Percentiles rank a stretch among this genome's conserved stretches.
Evolutionary conservation across 2,113 vertebrate species (phyloP).

Genomic region (Actinemys pallida): DNA sequence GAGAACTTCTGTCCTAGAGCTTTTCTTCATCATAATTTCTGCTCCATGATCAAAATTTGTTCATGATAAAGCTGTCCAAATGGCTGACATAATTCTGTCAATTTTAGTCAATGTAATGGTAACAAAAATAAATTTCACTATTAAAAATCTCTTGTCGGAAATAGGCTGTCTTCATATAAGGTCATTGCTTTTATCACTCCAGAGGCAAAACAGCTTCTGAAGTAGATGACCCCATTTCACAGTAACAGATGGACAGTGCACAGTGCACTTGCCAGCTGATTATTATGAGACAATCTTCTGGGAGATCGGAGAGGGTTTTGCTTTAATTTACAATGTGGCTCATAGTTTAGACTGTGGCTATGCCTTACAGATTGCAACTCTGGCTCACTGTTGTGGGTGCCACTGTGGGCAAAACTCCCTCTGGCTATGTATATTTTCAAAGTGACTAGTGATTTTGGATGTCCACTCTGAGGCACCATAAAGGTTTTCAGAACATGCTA

Average conservation of each 20-base stretch:
- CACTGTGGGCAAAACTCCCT: too few species aligned
- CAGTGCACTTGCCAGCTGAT: conserved; percentile 44
- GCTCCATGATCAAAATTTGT: not conserved
- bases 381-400: too few species aligned
- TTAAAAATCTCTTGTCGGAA: not conserved
- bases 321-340: too few species aligned
- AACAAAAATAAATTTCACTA: not conserved
- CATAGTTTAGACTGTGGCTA: too few species aligned
- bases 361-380: too few species aligned
- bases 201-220: not conserved
- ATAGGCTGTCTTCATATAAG: not conserved
- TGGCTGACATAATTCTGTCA: accelerated
- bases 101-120: not conserved
- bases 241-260: conserved; percentile 45
- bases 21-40: not conserved
- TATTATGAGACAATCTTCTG: conserved; percentile 2
- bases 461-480: too few species aligned
- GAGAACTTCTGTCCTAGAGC: not conserved
- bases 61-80: accelerated
- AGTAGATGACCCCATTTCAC: conserved; percentile 51
- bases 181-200: conserved; percentile 23
- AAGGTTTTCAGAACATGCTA: too few species aligned
- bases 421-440: too few species aligned
- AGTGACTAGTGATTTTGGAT: too few species aligned
- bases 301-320: too few species aligned